Evolutionary conservation across 2,888 invertebrate species (phyloP).

Genomic region (Tiphia femorata): DNA sequence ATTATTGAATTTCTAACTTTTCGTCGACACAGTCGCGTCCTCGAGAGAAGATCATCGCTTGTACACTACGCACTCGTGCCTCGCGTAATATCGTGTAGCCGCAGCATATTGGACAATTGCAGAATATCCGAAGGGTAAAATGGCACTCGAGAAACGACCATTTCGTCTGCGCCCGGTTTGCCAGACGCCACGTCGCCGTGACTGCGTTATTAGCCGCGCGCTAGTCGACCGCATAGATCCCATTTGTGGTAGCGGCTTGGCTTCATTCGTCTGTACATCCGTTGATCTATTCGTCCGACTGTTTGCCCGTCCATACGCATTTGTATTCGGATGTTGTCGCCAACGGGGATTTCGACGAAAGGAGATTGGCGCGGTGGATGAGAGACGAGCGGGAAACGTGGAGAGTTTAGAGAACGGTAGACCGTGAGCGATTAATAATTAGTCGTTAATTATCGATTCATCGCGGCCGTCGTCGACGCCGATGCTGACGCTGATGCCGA

Average conservation of each 20-base stretch:
- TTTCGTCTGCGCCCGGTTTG: too few relatives aligned
- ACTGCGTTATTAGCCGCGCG: conserved; percentile 4
- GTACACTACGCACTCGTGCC: too few relatives aligned
- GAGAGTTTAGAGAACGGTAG: not conserved
- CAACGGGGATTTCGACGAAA: too few relatives aligned
- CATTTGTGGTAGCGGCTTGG: too few relatives aligned
- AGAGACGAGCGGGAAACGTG: too few relatives aligned
- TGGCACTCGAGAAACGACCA: conserved; percentile 12
- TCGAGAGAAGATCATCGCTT: too few relatives aligned
- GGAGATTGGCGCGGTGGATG: too few relatives aligned
- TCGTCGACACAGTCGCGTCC: too few relatives aligned
- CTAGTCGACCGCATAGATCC: too few relatives aligned
- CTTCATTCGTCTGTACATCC: conserved; percentile 10
- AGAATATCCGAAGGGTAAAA: conserved; percentile 7
- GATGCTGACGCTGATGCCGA: too few relatives aligned
- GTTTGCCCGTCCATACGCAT: not conserved
- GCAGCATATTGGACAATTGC: conserved; percentile 5
- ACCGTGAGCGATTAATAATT: conserved; percentile 28
- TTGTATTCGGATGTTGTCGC: conserved; percentile 6
- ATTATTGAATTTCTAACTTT: too few relatives aligned
- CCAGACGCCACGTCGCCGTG: conserved; percentile 12
- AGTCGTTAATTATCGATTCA: conserved; percentile 37
- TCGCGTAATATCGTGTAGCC: too few relatives aligned
- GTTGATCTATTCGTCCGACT: not conserved
- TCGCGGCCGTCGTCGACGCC: conserved; percentile 16